Evolutionary conservation across 2,888 invertebrate genomes (phyloP).

Genomic region (Hyposoter dolosus): DNA sequence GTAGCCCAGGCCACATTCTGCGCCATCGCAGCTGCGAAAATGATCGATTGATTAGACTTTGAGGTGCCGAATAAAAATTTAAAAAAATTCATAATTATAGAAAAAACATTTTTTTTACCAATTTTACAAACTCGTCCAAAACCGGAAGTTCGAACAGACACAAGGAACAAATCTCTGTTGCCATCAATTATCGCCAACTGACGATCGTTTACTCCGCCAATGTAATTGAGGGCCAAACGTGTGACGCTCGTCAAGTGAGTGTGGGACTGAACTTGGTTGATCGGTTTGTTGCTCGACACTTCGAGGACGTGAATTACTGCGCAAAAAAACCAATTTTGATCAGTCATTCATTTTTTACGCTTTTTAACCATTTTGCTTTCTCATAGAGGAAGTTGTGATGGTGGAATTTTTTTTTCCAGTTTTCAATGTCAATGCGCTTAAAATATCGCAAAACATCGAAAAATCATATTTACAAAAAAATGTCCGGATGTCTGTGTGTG

Average conservation of each 20-base stretch:
- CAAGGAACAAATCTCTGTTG: conserved; percentile 94
- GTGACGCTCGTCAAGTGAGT: conserved; percentile 92
- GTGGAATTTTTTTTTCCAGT: neutral
- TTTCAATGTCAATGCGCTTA: too few species aligned
- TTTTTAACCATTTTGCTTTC: neutral
- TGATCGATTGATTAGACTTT: neutral
- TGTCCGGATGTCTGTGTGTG: too few species aligned
- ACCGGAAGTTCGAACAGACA: conserved; percentile 88
- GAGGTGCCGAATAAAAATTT: neutral
- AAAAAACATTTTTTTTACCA: conserved; percentile 73
- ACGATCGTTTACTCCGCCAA: conserved; percentile 92
- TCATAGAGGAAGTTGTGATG: neutral
- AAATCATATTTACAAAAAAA: too few species aligned
- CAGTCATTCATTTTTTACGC: neutral
- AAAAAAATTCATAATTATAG: neutral
- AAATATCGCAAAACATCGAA: too few species aligned
- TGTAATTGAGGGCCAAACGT: conserved; percentile 93
- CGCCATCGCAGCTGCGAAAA: conserved; percentile 87
- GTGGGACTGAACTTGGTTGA: conserved; percentile 91
- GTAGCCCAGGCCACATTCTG: conserved; percentile 90
- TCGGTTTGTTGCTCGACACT: conserved; percentile 90
- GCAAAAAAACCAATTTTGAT: conserved; percentile 23
- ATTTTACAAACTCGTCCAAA: conserved; percentile 83
- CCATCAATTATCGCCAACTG: conserved; percentile 95
- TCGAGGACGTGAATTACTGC: conserved; percentile 94